Evolutionary conservation across 2,113 vertebrate species (phyloP).

Genomic region (Platysteira castanea): DNA sequence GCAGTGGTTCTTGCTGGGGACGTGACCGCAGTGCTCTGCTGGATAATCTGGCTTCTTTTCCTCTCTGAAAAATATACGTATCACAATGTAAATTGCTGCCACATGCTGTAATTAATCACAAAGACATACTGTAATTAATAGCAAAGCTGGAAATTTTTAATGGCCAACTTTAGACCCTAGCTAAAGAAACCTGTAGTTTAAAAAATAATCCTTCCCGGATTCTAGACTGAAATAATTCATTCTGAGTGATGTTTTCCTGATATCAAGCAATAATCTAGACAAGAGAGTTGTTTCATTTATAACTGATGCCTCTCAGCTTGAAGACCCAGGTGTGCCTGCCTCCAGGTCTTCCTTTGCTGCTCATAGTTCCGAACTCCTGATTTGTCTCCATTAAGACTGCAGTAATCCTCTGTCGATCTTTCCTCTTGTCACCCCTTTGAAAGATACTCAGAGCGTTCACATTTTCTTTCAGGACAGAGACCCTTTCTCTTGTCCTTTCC

Average conservation of each 20-base stretch:
- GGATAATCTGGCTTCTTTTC: background rate
- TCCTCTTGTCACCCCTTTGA: background rate
- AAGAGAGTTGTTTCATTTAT: background rate
- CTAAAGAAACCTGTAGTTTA: background rate
- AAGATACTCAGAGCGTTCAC: background rate
- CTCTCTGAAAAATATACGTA: background rate
- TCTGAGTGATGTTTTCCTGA: background rate
- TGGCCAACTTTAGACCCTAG: background rate
- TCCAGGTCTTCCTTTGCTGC: background rate
- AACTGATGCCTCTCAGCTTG: background rate
- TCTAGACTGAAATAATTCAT: background rate
- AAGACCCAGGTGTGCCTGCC: background rate
- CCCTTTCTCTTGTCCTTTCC: background rate
- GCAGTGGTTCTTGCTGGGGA: background rate
- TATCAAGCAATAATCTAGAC: background rate
- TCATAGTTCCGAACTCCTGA: background rate
- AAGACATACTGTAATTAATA: background rate
- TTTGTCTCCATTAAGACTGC: background rate
- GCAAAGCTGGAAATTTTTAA: background rate
- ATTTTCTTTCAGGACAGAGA: background rate
- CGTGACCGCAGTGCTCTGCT: background rate
- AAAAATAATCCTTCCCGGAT: background rate
- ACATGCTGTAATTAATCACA: background rate
- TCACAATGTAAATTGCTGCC: background rate
- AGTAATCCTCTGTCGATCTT: background rate